These are phyloP conservation scores for Trachemys scripta DNA, from an alignment of 2,113 vertebrate genomes.

Conservation along the genomic window DNA sequence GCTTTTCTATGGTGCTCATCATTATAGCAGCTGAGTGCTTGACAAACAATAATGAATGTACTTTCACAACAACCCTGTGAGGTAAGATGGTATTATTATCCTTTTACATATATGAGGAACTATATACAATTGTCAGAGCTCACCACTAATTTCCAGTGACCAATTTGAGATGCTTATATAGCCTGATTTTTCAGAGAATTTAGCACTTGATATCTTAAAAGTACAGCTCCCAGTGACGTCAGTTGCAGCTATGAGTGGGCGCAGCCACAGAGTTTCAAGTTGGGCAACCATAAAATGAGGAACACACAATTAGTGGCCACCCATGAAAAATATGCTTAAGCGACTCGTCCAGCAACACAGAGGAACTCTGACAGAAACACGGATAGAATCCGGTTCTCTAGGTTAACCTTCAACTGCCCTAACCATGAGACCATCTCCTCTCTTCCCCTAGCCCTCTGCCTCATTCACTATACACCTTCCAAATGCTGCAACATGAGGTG, in stretches of 20 bases:
- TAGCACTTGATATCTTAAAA: neutral
- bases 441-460: neutral
- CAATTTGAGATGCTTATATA: neutral
- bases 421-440: neutral
- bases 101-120: neutral
- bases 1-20: neutral
- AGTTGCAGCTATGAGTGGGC: neutral
- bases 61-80: neutral
- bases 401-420: accelerated
- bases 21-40: neutral
- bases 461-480: neutral
- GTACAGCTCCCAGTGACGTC: neutral
- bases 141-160: neutral
- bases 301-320: constrained; percentile 8
- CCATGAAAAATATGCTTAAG: neutral
- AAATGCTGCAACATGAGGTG: neutral
- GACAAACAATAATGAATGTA: neutral
- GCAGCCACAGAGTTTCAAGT: neutral
- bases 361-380: neutral
- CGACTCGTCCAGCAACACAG: neutral
- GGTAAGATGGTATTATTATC: neutral
- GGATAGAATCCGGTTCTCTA: accelerated
- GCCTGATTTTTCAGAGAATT: neutral
- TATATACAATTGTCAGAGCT: neutral
- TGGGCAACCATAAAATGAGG: neutral